Evolutionary conservation across 2,888 invertebrate genomes (phyloP).

Genomic region (Noctua comes): DNA sequence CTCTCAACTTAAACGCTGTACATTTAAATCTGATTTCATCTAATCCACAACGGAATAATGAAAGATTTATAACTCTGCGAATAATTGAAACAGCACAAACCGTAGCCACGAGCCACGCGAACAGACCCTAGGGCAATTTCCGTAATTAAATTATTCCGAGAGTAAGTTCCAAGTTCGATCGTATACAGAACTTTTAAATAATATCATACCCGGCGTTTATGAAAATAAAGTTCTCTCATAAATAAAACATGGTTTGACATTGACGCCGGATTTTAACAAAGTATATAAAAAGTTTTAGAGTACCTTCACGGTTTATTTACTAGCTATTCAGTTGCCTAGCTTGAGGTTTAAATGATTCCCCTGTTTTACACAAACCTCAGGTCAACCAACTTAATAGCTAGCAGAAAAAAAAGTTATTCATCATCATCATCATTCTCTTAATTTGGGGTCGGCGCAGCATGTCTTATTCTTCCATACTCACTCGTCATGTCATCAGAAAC

Average conservation of each 20-base stretch:
- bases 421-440: too few species aligned
- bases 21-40: constrained; percentile 28
- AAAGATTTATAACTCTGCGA: constrained; percentile 52
- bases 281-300: constrained; percentile 6
- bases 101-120: constrained; percentile 1
- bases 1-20: neutral
- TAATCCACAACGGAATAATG: constrained; percentile 26
- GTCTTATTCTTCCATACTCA: too few species aligned
- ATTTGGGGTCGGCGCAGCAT: too few species aligned
- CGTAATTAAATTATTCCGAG: constrained; percentile 48
- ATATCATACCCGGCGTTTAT: constrained; percentile 15
- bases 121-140: constrained; percentile 24
- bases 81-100: constrained; percentile 46
- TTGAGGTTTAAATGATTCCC: neutral
- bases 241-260: constrained; percentile 25
- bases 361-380: neutral
- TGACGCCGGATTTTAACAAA: neutral
- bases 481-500: too few species aligned
- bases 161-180: constrained; percentile 18
- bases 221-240: constrained; percentile 19
- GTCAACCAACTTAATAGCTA: neutral
- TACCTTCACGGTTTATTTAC: neutral
- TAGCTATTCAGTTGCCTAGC: neutral
- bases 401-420: too few species aligned
- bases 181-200: constrained; percentile 36